Conservation (phyloP, 2,797 vertebrate genomes). For the Halcyon smyrnensis region DNA sequence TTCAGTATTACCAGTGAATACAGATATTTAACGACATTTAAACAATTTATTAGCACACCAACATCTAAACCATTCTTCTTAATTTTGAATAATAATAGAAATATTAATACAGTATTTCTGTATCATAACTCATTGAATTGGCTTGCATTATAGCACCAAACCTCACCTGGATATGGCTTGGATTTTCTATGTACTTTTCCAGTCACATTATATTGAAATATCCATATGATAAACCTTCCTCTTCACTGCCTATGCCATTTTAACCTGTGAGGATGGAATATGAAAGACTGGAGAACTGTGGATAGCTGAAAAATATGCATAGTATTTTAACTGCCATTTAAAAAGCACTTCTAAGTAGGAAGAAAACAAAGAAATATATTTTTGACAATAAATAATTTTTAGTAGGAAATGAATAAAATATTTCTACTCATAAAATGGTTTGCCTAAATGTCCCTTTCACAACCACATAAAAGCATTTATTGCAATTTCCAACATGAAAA, state of each 20-base stretch:
- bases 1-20: not conserved
- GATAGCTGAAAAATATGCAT: not conserved
- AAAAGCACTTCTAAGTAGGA: not conserved
- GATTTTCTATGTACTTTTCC: not conserved
- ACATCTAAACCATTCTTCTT: not conserved
- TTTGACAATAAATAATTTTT: not conserved
- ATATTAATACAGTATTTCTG: not conserved
- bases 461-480: not conserved
- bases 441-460: not conserved
- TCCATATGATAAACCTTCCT: not conserved
- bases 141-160: not conserved
- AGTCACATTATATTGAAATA: not conserved
- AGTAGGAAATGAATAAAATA: not conserved
- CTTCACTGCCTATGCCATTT: not conserved
- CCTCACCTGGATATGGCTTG: not conserved
- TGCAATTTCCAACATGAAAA: not conserved
- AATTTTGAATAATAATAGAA: not conserved
- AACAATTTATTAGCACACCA: not conserved
- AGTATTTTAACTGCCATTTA: not conserved
- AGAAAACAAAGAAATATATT: not conserved
- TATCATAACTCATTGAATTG: not conserved
- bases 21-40: not conserved
- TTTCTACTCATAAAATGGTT: not conserved
- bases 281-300: not conserved
- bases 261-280: not conserved